Evolutionary conservation across 2,888 invertebrate species (phyloP).

Genomic region (Acleris literana): DNA sequence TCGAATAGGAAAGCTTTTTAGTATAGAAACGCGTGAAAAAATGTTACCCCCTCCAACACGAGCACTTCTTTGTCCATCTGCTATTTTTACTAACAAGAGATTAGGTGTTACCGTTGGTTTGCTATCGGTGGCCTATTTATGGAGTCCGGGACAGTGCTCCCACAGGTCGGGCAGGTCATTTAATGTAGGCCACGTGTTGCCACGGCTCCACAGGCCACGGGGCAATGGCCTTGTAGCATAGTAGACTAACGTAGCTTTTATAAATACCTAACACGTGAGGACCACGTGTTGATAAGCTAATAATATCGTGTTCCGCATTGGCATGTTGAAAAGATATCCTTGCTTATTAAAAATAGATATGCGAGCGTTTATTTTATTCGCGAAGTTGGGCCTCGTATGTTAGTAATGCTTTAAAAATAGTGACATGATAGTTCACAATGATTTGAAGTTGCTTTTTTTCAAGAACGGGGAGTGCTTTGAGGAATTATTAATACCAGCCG

Average conservation of each 20-base stretch:
- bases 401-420: too few species aligned
- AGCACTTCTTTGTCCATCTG: neutral
- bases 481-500: too few species aligned
- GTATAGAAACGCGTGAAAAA: too few species aligned
- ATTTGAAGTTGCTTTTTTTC: too few species aligned
- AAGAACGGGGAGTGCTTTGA: too few species aligned
- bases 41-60: too few species aligned
- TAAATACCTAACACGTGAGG: constrained; percentile 10
- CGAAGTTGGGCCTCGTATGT: too few species aligned
- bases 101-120: neutral
- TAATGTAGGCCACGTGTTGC: neutral
- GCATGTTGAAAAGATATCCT: neutral
- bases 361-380: neutral
- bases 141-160: neutral
- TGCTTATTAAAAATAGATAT: neutral
- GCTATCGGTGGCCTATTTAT: neutral
- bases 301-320: neutral
- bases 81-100: neutral
- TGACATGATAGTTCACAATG: too few species aligned
- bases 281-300: constrained; percentile 5
- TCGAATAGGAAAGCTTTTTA: too few species aligned
- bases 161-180: neutral
- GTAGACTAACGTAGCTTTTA: constrained; percentile 6
- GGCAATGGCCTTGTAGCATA: constrained; percentile 9
- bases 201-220: neutral